Evolutionary conservation across 37 sponge, comb jelly and placozoan genomes (phyloP).

Genomic region (Petrosia ficiformis): DNA sequence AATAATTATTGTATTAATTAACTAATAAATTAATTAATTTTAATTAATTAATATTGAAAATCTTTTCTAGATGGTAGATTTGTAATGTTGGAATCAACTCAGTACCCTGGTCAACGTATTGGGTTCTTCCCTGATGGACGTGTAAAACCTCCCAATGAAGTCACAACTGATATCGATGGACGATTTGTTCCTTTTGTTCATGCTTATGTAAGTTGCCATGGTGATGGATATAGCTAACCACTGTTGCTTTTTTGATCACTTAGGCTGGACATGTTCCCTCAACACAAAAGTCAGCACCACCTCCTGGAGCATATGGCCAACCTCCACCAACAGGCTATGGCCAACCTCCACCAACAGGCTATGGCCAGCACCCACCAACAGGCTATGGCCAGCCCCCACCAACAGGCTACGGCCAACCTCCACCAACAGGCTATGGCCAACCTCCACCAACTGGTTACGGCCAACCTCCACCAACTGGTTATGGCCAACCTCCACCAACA

Average conservation of each 20-base stretch:
- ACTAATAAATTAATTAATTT: not conserved
- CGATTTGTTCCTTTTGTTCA: conserved; percentile 22
- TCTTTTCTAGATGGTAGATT: not conserved
- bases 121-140: conserved; percentile 40
- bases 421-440: no score
- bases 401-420: no score
- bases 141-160: conserved; percentile 25
- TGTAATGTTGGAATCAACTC: conserved; percentile 43
- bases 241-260: not conserved
- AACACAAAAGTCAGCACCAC: no score
- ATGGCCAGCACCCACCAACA: no score
- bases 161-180: conserved; percentile 15
- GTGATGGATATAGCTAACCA: not conserved
- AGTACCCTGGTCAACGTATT: conserved; percentile 40
- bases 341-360: no score
- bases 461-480: no score
- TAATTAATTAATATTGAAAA: not conserved
- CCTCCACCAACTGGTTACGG: no score
- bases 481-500: no score
- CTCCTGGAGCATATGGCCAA: no score
- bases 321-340: no score
- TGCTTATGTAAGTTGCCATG: conserved; percentile 17
- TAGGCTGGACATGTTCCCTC: no score
- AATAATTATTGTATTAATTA: not conserved
- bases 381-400: no score